A percentile compares a stretch with the other conserved stretches of the same genome.
Evolutionary conservation across 2,888 invertebrate genomes (phyloP).

Genomic region (Athrips mouffetella): DNA sequence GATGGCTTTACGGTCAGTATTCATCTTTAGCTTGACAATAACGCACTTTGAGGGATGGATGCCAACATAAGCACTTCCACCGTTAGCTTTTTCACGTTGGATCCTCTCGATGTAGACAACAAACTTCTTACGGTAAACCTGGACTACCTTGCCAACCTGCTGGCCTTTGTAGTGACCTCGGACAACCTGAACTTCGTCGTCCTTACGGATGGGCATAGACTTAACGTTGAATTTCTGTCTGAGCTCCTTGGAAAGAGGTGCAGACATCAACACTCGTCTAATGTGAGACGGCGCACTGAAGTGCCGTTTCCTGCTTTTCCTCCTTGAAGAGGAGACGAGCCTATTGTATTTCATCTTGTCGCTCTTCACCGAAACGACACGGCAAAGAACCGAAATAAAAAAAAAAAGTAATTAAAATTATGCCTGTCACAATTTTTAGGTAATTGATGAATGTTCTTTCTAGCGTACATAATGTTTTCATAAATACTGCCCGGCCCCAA

Average conservation of each 20-base stretch:
- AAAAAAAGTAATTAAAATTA: too few species aligned
- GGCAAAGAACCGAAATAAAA: constrained; percentile 75
- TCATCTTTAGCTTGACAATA: constrained; percentile 99
- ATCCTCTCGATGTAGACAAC: constrained; percentile 99
- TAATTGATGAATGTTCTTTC: too few species aligned
- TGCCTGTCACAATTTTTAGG: too few species aligned
- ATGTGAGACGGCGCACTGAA: constrained; percentile 99
- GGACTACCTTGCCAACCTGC: constrained; percentile 98
- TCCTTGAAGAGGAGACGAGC: constrained; percentile 94
- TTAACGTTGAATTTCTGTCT: constrained; percentile 98
- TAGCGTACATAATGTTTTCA: too few species aligned
- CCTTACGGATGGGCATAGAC: constrained; percentile 99
- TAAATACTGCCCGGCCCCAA: too few species aligned
- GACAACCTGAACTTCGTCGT: constrained; percentile 99
- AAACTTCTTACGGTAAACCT: constrained; percentile 99
- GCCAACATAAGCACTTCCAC: constrained; percentile 98
- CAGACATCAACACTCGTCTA: constrained; percentile 96
- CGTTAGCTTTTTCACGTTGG: constrained; percentile 99
- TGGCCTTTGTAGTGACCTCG: constrained; percentile 99
- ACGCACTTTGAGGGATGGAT: constrained; percentile 99
- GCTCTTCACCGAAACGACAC: constrained; percentile 73
- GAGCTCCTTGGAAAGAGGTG: constrained; percentile 98
- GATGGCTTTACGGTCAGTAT: constrained; percentile 98
- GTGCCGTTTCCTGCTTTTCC: constrained; percentile 99
- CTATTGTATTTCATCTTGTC: constrained; percentile 96